phyloP scores from a whole-genome alignment of 2,888 invertebrate species.

The Drosophila leonis region DNA sequence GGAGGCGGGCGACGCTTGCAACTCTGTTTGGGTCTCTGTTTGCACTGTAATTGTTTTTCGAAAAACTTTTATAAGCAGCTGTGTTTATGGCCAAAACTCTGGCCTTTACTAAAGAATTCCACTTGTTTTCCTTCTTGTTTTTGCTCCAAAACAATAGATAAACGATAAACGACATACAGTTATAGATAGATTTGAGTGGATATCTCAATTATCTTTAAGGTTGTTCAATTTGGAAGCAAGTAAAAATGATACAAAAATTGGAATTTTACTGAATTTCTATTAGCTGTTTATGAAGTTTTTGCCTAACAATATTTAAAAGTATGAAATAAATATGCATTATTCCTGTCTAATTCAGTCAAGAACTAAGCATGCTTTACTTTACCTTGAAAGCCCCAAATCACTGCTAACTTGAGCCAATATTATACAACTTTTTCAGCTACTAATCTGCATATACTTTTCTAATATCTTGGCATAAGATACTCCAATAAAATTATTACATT shows the following conservation, averaged over 20 bases:
- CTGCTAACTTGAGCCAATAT: too few relatives aligned
- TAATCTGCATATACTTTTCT: too few relatives aligned
- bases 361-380: background rate
- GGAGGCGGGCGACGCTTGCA: conserved; percentile 15
- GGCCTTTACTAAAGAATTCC: conserved; percentile 1
- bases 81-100: conserved; percentile 58
- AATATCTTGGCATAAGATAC: too few relatives aligned
- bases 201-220: background rate
- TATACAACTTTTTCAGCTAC: too few relatives aligned
- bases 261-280: background rate
- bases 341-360: too few relatives aligned
- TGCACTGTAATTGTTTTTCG: conserved; percentile 60
- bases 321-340: too few relatives aligned
- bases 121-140: background rate
- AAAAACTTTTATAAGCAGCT: conserved; percentile 61
- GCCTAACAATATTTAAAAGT: too few relatives aligned
- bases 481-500: too few relatives aligned
- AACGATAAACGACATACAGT: background rate
- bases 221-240: background rate
- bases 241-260: background rate
- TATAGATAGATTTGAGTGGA: background rate
- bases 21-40: conserved; percentile 39
- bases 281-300: too few relatives aligned
- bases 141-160: background rate
- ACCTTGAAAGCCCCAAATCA: too few relatives aligned